Evolutionary conservation across 2,888 invertebrate genomes (phyloP).

Genomic region (Stenotaenia linearis): DNA sequence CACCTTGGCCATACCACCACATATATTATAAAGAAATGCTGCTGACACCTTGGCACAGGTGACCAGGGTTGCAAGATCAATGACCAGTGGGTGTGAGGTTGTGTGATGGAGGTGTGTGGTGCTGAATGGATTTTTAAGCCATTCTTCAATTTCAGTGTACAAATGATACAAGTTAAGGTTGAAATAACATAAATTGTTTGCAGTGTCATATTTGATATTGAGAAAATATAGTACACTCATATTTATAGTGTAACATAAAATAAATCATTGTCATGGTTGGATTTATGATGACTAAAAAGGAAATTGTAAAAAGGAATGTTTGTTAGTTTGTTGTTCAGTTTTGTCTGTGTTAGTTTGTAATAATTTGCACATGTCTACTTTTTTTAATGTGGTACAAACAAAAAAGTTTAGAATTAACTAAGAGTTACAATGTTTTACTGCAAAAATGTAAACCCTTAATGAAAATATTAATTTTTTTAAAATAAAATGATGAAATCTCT

Average conservation of each 20-base stretch:
- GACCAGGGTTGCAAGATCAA: background rate
- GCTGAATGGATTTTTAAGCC: background rate
- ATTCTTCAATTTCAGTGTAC: background rate
- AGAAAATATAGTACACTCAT: background rate
- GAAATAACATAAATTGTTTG: background rate
- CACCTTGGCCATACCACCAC: background rate
- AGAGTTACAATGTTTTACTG: no score
- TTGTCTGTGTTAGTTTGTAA: no score
- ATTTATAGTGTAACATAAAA: background rate
- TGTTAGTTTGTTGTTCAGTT: no score
- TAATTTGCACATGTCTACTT: no score
- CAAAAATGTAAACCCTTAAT: no score
- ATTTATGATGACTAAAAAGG: background rate
- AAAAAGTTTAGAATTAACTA: no score
- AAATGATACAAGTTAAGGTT: background rate
- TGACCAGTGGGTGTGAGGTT: background rate
- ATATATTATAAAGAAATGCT: background rate
- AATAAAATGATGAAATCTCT: no score
- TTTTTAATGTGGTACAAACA: no score
- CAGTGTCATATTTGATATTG: background rate
- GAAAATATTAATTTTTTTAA: no score
- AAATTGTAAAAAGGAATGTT: no score
- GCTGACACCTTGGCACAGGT: background rate
- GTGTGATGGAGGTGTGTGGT: background rate
- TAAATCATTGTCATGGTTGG: background rate